Evolutionary conservation across 2,888 invertebrate species (phyloP).

Genomic region (Clitarchus hookeri): DNA sequence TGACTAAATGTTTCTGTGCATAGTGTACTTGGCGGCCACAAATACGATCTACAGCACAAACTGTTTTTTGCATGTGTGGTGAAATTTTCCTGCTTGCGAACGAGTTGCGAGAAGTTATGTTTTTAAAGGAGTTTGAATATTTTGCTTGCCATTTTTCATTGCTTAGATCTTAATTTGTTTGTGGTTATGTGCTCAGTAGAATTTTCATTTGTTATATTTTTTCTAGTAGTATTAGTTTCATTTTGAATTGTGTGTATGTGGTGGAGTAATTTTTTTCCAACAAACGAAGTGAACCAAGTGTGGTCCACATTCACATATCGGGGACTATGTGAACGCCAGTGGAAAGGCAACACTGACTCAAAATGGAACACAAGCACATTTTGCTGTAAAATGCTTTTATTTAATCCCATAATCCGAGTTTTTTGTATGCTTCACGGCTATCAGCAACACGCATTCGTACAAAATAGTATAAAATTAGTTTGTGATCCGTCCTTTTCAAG

Average conservation of each 20-base stretch:
- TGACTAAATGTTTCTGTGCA: not conserved
- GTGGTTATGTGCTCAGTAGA: not conserved
- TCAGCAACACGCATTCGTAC: not conserved
- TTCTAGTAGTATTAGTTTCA: not conserved
- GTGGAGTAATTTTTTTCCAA: not conserved
- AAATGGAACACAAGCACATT: not conserved
- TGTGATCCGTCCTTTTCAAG: not conserved
- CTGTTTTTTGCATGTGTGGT: slow-evolving; percentile 12
- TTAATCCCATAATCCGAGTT: not conserved
- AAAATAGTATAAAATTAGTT: not conserved
- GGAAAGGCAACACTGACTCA: not conserved
- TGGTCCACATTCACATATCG: not conserved
- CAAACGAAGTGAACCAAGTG: not conserved
- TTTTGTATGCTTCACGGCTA: not conserved
- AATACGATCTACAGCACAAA: not conserved
- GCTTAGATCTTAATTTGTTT: no score
- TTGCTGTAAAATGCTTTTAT: not conserved
- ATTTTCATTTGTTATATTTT: not conserved
- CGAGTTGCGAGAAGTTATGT: not conserved
- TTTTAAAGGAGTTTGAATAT: not conserved
- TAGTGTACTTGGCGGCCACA: not conserved
- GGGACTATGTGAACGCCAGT: not conserved
- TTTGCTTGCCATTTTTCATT: not conserved
- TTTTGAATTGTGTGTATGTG: not conserved
- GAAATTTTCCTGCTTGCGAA: not conserved